Conservation (phyloP, 2,888 invertebrate species). For the Macropis europaea region DNA sequence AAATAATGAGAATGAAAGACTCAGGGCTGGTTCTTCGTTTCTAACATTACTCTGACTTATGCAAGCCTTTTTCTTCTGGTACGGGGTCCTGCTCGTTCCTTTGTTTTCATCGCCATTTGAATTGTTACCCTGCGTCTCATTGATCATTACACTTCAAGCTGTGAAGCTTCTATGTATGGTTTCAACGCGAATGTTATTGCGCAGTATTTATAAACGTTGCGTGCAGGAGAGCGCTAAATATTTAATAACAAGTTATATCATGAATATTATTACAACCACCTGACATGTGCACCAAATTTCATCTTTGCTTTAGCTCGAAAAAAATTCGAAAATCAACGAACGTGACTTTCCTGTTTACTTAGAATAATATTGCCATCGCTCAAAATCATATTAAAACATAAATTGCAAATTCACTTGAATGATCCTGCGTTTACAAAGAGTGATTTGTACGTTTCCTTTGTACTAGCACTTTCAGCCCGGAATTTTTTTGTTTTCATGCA, state of each 20-base stretch:
- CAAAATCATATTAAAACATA: constrained; percentile 6
- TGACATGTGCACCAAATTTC: constrained; percentile 61
- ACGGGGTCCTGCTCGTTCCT: constrained; percentile 47
- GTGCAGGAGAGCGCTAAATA: constrained; percentile 24
- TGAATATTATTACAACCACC: constrained; percentile 53
- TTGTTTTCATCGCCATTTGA: constrained; percentile 40
- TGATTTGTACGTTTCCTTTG: constrained; percentile 10
- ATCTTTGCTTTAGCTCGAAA: constrained; percentile 53
- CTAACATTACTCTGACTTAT: constrained; percentile 46
- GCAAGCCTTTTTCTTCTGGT: constrained; percentile 54
- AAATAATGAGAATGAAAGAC: constrained; percentile 40
- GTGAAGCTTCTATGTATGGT: constrained; percentile 41
- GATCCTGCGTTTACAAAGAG: neutral
- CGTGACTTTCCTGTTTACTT: constrained; percentile 12
- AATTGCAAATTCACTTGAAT: constrained; percentile 18
- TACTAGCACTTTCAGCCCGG: constrained; percentile 49
- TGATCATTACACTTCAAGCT: constrained; percentile 33
- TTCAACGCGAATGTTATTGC: constrained; percentile 30
- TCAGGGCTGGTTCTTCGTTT: constrained; percentile 57
- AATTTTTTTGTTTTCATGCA: neutral
- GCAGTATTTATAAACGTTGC: constrained; percentile 37
- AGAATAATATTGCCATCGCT: constrained; percentile 8
- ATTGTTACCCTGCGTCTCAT: constrained; percentile 51
- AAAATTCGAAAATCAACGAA: constrained; percentile 39
- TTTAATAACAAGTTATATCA: constrained; percentile 42